Percentiles rank a stretch among this genome's conserved stretches.
Conservation (phyloP, 2,797 vertebrate genomes). For the Tinamus major region DNA sequence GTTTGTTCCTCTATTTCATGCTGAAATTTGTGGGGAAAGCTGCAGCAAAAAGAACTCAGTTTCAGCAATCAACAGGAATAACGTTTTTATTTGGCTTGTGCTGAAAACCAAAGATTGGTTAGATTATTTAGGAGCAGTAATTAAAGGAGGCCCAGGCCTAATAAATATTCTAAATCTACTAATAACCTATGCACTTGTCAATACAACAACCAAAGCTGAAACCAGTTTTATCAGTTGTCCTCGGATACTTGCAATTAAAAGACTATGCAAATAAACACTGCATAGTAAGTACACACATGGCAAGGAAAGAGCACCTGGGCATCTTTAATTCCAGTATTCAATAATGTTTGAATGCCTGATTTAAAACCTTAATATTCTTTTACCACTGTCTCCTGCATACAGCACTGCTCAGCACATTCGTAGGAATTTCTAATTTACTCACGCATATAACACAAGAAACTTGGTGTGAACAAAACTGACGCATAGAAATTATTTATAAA, state of each 20-base stretch:
- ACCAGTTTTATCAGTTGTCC: background rate
- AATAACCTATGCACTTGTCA: background rate
- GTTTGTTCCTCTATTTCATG: background rate
- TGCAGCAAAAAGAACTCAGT: background rate
- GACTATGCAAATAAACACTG: background rate
- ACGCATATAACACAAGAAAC: background rate
- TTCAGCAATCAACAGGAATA: background rate
- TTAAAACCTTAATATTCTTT: background rate
- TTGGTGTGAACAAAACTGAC: background rate
- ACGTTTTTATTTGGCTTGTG: background rate
- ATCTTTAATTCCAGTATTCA: background rate
- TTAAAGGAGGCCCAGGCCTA: background rate
- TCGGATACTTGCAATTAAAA: background rate
- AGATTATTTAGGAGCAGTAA: background rate
- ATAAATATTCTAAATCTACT: background rate
- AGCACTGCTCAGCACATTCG: background rate
- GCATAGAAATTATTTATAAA: background rate
- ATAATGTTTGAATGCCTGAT: background rate
- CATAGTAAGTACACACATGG: background rate
- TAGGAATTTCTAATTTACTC: background rate
- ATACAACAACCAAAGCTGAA: background rate
- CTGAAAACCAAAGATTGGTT: background rate
- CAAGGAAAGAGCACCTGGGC: background rate
- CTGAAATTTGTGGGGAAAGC: background rate
- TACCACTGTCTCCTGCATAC: background rate